Conservation (phyloP, 1,140 invertebrate genomes). For the Venustaconcha ellipsiformis region DNA sequence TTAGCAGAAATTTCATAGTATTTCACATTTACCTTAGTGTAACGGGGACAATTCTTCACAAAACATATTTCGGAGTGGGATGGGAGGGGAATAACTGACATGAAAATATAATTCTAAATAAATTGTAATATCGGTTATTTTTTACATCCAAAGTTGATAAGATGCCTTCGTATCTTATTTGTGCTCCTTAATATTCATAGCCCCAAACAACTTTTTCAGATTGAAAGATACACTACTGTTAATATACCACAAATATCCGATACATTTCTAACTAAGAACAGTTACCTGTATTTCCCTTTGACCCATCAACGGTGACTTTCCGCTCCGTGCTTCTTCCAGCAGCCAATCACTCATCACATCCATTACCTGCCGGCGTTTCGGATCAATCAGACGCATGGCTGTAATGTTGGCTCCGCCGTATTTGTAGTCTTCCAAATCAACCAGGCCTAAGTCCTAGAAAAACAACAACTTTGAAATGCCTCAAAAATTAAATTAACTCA, state of each 20-base stretch:
- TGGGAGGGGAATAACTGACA: too few species aligned
- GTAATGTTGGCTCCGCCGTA: conserved; percentile 66
- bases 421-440: conserved; percentile 63
- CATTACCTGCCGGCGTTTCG: conserved; percentile 42
- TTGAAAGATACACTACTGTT: background rate
- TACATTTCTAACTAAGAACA: background rate
- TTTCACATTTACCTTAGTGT: too few species aligned
- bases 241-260: conserved; percentile 3
- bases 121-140: too few species aligned
- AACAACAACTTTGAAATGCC: background rate
- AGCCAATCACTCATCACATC: conserved; percentile 53
- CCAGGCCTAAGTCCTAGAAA: conserved; percentile 61
- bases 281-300: conserved; percentile 52
- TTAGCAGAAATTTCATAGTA: too few species aligned
- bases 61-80: too few species aligned
- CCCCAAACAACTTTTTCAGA: background rate
- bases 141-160: too few species aligned
- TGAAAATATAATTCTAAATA: too few species aligned
- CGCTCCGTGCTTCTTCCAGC: conserved; percentile 30
- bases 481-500: too few species aligned
- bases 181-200: background rate
- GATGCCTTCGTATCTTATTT: background rate
- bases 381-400: conserved; percentile 62
- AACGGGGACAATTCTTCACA: too few species aligned
- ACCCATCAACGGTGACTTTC: conserved; percentile 46